Evolutionary conservation across 2,888 invertebrate genomes (phyloP).

Genomic region (Cryptosula pallasiana): DNA sequence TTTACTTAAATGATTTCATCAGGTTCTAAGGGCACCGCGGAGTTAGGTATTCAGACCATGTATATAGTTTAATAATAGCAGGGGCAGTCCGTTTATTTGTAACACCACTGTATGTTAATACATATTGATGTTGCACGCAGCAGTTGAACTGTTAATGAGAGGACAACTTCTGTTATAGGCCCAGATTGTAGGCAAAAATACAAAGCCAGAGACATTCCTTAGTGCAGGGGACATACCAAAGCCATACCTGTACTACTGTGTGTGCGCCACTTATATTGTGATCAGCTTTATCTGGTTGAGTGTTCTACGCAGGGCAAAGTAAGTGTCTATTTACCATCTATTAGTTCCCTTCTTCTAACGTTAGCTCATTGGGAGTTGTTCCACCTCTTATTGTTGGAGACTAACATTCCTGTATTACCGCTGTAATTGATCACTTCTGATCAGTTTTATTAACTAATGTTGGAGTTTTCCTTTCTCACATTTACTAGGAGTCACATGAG

Average conservation of each 20-base stretch:
- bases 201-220: slow-evolving; percentile 74
- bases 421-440: no score
- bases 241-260: slow-evolving; percentile 84
- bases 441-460: no score
- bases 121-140: no score
- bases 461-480: no score
- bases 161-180: slow-evolving; percentile 28
- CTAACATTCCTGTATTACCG: no score
- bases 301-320: slow-evolving; percentile 65
- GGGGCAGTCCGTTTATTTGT: not conserved
- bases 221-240: slow-evolving; percentile 95
- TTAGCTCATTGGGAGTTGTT: not conserved
- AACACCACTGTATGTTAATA: no score
- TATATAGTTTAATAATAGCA: slow-evolving; percentile 4
- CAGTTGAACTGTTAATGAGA: not conserved
- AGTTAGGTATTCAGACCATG: no score
- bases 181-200: slow-evolving; percentile 80
- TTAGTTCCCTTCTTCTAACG: not conserved
- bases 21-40: no score
- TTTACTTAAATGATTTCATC: no score
- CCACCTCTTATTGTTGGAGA: slow-evolving; percentile 5
- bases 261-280: slow-evolving; percentile 80
- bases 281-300: slow-evolving; percentile 90
- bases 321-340: slow-evolving; percentile 28
- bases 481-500: no score